phyloP scores from a whole-genome alignment of 2,113 vertebrate species.

The Martes martes region DNA sequence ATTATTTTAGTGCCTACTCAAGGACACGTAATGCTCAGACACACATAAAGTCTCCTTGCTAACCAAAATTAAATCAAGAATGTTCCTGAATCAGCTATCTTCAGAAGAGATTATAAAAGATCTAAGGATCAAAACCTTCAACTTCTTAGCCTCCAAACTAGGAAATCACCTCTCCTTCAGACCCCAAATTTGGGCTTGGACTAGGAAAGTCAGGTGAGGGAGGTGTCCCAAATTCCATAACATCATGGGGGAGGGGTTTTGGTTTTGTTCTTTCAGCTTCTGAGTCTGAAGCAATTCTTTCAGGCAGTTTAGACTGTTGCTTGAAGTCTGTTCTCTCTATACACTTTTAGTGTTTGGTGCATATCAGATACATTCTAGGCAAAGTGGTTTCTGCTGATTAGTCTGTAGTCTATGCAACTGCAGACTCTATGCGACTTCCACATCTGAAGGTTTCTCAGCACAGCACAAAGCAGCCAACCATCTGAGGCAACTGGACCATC shows the following conservation, averaged over 20 bases:
- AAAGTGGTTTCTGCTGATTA: not conserved
- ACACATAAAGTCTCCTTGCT: no score
- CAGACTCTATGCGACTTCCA: not conserved
- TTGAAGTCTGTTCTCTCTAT: not conserved
- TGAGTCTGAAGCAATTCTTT: not conserved
- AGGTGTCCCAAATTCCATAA: not conserved
- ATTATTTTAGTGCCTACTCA: not conserved
- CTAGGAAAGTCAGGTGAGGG: not conserved
- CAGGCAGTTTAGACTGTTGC: not conserved
- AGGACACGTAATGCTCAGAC: not conserved
- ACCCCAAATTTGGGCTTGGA: not conserved
- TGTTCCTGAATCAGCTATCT: not conserved
- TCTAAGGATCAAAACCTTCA: not conserved
- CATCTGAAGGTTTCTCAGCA: not conserved
- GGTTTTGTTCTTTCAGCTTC: not conserved
- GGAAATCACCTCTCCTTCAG: not conserved
- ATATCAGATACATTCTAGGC: not conserved
- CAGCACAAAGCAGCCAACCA: not conserved
- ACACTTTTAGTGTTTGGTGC: not conserved
- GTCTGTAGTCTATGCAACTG: not conserved
- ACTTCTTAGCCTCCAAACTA: not conserved
- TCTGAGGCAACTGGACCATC: not conserved
- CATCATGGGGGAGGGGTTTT: not conserved
- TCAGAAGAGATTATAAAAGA: not conserved
- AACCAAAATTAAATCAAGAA: not conserved